Base-by-base conservation (phyloP, 1,140 invertebrate species). In the Copidosoma floridanum region DNA sequence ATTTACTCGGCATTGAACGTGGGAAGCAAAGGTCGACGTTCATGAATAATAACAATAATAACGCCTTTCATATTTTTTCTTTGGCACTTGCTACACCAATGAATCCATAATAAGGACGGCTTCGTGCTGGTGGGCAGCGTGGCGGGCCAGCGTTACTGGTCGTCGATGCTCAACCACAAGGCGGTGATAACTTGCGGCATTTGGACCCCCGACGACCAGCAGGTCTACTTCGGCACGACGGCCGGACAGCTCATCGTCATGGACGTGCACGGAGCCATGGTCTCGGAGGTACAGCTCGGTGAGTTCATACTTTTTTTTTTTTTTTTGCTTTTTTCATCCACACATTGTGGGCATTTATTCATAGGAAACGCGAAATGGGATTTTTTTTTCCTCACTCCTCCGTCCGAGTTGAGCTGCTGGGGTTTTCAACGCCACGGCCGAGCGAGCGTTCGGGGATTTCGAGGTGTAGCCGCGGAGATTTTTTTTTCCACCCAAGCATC, bases 141-240 rank as follows among this genome's bases (percentile, higher is more conserved):
- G 50, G 94, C 92, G 4, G 97, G 97, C 0, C 96, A 98, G 76
- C 83, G 97, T 0, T 98, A 98, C 78, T 99, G 97, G 97, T 98
- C 95, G 5, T 96, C 95, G 18, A 96, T 97, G 90, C 81, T 98
- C 26, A 95, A 95, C 69, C 81, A 97, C 56, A 93, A 97, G 70
- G 89, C 93, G 12, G 90, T 89, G 24, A 97, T 98, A 67, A 95
- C 92, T 1, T 97, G 95, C 76, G 96, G 95, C 23, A 93, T 95
- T 69, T 99, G 97, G 96, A 95, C 95, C 8, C 96, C 97, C 0
- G 94, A 97, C 75, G 96, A 98, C 81, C 91, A 95, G 74, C 94
- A 97, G 81, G 95, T 98, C 21, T 95, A 97, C 81, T 94, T 98
- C 76, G 95, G 95, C 20, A 97, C 94, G 14, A 94, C 91, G 2